Conservation (phyloP, 2,797 vertebrate species). For the Pangasius mekongensis region DNA sequence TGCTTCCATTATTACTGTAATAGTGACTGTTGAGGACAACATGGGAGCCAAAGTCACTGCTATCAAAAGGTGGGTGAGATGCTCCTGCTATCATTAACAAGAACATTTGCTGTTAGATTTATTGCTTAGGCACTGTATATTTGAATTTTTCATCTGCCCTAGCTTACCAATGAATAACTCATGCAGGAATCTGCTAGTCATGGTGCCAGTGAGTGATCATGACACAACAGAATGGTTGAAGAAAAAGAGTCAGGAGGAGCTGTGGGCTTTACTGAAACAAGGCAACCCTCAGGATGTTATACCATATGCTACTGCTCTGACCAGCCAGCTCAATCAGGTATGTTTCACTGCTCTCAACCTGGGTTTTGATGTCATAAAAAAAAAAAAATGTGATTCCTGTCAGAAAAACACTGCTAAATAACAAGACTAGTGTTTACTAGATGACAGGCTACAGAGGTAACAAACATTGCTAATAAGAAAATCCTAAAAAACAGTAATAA, state of each 20-base stretch:
- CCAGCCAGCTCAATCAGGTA: slow-evolving; percentile 79
- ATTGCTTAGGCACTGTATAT: too few species aligned
- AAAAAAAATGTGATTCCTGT: background rate
- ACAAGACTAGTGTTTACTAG: background rate
- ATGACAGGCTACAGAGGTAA: background rate
- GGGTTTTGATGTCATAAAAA: background rate
- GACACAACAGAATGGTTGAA: slow-evolving; percentile 69
- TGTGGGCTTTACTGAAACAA: slow-evolving; percentile 71
- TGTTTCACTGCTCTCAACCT: background rate
- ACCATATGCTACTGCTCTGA: slow-evolving; percentile 74
- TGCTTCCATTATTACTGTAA: slow-evolving; percentile 65
- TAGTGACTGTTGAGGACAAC: slow-evolving; percentile 73
- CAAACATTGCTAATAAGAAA: background rate
- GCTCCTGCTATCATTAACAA: background rate
- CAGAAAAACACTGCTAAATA: background rate
- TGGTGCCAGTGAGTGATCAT: slow-evolving; percentile 47
- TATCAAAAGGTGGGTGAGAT: slow-evolving; percentile 70
- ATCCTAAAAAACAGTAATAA: background rate
- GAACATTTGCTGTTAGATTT: background rate
- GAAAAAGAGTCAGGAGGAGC: slow-evolving; percentile 70
- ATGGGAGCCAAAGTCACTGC: slow-evolving; percentile 71
- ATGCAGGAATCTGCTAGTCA: slow-evolving; percentile 70
- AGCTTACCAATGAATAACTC: background rate
- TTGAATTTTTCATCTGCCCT: background rate
- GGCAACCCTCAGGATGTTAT: slow-evolving; percentile 78